Evolutionary conservation across 2,797 vertebrate species (phyloP), one percentile per base, ranked within the genome.

Genomic region (Lepus townsendii): DNA sequence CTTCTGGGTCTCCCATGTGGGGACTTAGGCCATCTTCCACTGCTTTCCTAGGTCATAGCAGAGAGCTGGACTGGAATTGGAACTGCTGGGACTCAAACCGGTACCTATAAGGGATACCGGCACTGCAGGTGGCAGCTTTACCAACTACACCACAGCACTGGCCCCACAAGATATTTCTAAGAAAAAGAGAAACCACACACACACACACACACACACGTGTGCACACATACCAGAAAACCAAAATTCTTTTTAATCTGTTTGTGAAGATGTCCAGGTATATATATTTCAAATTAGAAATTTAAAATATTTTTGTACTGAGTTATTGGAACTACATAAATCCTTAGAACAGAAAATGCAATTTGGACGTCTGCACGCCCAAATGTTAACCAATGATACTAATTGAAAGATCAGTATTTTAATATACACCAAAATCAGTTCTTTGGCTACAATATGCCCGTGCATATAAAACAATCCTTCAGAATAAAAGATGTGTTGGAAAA

Each of bases 181-280:
- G 42, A 95, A 97, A 97, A 9, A 96, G 14, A 79, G 60, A 57
- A 62, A 42, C 24, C 62, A 72, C 4, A 86, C n/a, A n/a, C 77
- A 42, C 26, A 3, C 22, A 5, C 77, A 63, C 57, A 75, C 22
- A 54, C 60, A 68, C 54, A 84, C 26, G 35, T 5, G 12, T 17
- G 16, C 35, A 57, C 20, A n/a, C 30, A 47, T 8, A 26, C 8
- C 10, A 47, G 26, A 24, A 62, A 62, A 73, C 32, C 50, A 94
- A 50, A 57, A 66, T 32, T 91, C 27, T 90, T 71, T 95, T 91
- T 71, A 38, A 7, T 94, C 38, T 72, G 27, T 47, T 94, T 35
- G 12, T 57, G 86, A 91, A 95, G 86, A 89, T 30, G 5, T 65
- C 17, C 22, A 47, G 95, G 52, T 6, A 78, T 0, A 88, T 13